Conservation (phyloP, 2,888 invertebrate species). For the Gari tellinella region DNA sequence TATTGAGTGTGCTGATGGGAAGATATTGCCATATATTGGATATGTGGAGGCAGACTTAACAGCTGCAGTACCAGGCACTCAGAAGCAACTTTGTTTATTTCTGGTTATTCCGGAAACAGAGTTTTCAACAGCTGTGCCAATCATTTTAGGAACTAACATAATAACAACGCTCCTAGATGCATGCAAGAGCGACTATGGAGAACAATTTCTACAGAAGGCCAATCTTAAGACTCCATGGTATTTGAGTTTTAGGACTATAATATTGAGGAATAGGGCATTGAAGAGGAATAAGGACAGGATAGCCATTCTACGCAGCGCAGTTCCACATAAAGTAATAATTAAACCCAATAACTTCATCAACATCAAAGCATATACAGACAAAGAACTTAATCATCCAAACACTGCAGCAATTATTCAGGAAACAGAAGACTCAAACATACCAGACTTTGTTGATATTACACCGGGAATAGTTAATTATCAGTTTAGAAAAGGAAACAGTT, state of each 20-base stretch:
- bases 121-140: constrained; percentile 24
- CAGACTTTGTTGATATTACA: constrained; percentile 30
- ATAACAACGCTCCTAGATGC: constrained; percentile 7
- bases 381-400: constrained; percentile 15
- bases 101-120: constrained; percentile 37
- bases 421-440: constrained; percentile 10
- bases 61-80: constrained; percentile 4
- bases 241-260: constrained; percentile 24
- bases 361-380: constrained; percentile 30
- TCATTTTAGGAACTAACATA: constrained; percentile 44
- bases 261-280: constrained; percentile 21
- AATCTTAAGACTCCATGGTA: constrained; percentile 30
- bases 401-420: constrained; percentile 24
- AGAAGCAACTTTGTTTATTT: constrained; percentile 15
- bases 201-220: constrained; percentile 30
- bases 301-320: constrained; percentile 34
- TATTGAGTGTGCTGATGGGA: constrained; percentile 45
- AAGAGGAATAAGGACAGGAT: constrained; percentile 24
- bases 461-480: constrained; percentile 14
- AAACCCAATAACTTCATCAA: constrained; percentile 31
- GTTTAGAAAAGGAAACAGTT: constrained; percentile 1
- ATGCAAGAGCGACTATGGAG: constrained; percentile 20
- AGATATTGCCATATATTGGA: constrained; percentile 20
- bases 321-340: constrained; percentile 14
- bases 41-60: constrained; percentile 26